Percentiles rank a stretch among this genome's conserved stretches.
phyloP scores from a whole-genome alignment of 2,888 invertebrate genomes.

The Watsonalla binaria region DNA sequence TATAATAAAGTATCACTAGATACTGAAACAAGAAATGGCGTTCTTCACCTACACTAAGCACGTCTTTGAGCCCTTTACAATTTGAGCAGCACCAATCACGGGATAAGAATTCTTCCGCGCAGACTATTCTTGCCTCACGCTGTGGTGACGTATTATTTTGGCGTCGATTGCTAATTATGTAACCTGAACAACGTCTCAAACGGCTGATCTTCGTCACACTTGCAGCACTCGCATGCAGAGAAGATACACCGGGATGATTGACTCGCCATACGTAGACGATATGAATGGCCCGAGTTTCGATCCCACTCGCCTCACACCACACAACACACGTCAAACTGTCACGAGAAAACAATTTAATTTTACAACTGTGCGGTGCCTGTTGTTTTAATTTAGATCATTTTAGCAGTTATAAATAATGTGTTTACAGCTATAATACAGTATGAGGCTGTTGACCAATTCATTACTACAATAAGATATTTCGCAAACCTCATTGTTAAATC shows the following conservation, averaged over 20 bases:
- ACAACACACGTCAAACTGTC: slow-evolving; percentile 14
- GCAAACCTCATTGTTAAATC: no score
- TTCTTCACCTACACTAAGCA: no score
- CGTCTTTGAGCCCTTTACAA: not conserved
- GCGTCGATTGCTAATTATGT: slow-evolving; percentile 39
- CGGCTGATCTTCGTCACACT: slow-evolving; percentile 17
- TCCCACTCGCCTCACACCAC: slow-evolving; percentile 3
- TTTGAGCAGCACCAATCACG: slow-evolving; percentile 9
- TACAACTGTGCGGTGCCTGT: slow-evolving; percentile 15
- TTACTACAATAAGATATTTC: no score
- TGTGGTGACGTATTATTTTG: slow-evolving; percentile 45
- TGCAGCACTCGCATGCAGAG: not conserved
- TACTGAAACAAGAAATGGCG: no score
- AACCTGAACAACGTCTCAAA: slow-evolving; percentile 27
- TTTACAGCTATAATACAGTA: slow-evolving; percentile 13
- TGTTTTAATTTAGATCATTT: slow-evolving; percentile 49
- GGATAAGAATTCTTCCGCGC: slow-evolving; percentile 17
- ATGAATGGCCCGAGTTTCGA: slow-evolving; percentile 7
- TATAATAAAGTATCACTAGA: no score
- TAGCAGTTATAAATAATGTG: slow-evolving; percentile 26
- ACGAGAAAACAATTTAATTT: slow-evolving; percentile 38
- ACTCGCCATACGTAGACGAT: not conserved
- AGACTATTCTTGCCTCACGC: slow-evolving; percentile 35
- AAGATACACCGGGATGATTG: not conserved
- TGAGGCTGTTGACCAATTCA: not conserved